Evolutionary conservation across 1,140 invertebrate species (phyloP), one percentile per base, ranked within the genome.

Genomic region (Delia radicum): DNA sequence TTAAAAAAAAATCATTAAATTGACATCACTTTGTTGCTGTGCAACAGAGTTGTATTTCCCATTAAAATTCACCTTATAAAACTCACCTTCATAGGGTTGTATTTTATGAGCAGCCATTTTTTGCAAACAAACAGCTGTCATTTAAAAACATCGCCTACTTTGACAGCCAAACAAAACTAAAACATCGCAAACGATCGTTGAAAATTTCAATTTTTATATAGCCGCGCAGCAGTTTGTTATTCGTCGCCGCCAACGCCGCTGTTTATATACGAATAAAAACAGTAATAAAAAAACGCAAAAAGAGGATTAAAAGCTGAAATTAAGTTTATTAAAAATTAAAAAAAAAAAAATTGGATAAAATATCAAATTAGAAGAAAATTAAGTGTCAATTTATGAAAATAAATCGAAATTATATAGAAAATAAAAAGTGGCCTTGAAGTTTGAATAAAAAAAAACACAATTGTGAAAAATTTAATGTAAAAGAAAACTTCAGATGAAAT

Each of bases 181-280:
- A 73, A 55, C 72, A 73, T 73, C 21, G 72, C 72, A 73, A 55
- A 48, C 72, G 72, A 73, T 73, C 72, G 72, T 61, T 73, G 31
- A 10, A 24, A 48, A 55, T 55, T 76, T 76, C 33, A 62, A 73
- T 73, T 76, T 73, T 24, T 26, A 15, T 31, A 24, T 18, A 10
- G n/a, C 65, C 69, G 75, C 75, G 75, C 75, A 62, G 69, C 55
- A 46, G 69, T 27, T 73, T 73, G 31, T 37, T 37, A 31, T 73
- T 76, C 61, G 33, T 26, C 71, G 75, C 62, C 69, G 71, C 31
- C 75, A 65, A 37, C 61, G 71, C 71, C 27, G 55, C 33, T 76
- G 55, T 76, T 73, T 46, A 31, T n/a, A 28, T 13, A 26, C 65
- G 29, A 33, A 69, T 31, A 33, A 37, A 33, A 27, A 61, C 15